Base-by-base conservation (phyloP, 2,888 invertebrate species). In the Brenthis hecate region DNA sequence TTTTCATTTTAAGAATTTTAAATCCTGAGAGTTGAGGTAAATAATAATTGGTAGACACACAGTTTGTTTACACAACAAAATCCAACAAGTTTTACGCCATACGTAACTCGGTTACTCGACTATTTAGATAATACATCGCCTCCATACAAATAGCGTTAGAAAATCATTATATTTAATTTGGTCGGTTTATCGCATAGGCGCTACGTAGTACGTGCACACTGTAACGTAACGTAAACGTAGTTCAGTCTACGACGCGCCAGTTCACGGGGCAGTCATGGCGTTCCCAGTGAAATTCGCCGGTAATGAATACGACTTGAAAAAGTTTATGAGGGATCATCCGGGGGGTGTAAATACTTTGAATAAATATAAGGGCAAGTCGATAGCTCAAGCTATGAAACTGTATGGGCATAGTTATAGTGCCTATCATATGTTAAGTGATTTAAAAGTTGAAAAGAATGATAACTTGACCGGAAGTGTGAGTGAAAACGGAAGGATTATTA, bases 241-340 rank as follows among this genome's bases (percentile, higher is more conserved):
- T 74, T 75, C 74, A 79, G 79, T 78, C 69, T 72, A 58, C 55
- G 68, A 64, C 72, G 72, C 70, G 62, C 65, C 65, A 57, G 68
- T 72, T 75, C 74, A 74, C 68, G 11, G 48, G 60, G 5, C 60
- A 75, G 77, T 71, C 65, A 84, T 81, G 81, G 80, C 77, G 56
- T 91, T 92, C 73, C 85, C 85, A 19, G 87, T 93, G 1, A 72
- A 73, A 28, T 94, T 89, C 79, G 86, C 89, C 69, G 89, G 90
- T 11, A 87, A 93, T 51, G 85, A 84, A 61, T 96, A 96, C 85
- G 94, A 97, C 80, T 88, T 97, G 65, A 87, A 93, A 58, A 84
- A 89, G 50, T 96, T 97, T 79, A 77, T 96, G 63, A 93, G 93
- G 64, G 95, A 96, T 76, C 96, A 97, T 83, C 97, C 97, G 0